A percentile compares a stretch with the other conserved stretches of the same genome.
phyloP scores from a whole-genome alignment of 2,888 invertebrate genomes.

The Sinopyrophorus schimmeli region DNA sequence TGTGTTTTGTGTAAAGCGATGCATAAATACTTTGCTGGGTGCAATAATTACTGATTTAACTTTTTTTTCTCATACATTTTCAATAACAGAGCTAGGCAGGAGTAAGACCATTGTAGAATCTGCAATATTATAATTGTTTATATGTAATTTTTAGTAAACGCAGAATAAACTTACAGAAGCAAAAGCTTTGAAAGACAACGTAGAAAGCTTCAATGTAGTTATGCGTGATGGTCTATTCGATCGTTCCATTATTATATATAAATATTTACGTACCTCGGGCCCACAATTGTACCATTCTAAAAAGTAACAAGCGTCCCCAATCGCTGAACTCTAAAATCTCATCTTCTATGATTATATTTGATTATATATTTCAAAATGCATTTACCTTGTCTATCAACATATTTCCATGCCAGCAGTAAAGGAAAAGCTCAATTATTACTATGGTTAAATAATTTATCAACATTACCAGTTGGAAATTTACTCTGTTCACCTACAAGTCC shows the following conservation, averaged over 20 bases:
- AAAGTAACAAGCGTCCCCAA: conserved; percentile 31
- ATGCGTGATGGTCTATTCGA: conserved; percentile 28
- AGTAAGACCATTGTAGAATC: conserved; percentile 21
- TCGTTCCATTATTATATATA: conserved; percentile 35
- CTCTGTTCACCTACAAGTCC: too few species aligned
- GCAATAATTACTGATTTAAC: too few species aligned
- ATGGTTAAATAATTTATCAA: conserved; percentile 1
- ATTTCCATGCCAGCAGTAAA: conserved; percentile 27
- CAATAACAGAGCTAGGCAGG: conserved; percentile 11
- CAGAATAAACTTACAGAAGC: conserved; percentile 15
- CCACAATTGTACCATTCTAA: conserved; percentile 29
- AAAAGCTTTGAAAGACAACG: conserved; percentile 18
- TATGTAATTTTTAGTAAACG: neutral
- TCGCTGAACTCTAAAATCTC: conserved; percentile 28
- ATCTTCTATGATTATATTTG: too few species aligned
- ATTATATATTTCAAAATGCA: too few species aligned
- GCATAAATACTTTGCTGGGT: too few species aligned
- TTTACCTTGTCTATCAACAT: too few species aligned
- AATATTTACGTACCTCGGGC: conserved; percentile 12
- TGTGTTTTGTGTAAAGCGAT: too few species aligned
- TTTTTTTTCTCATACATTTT: conserved; percentile 10
- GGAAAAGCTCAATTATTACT: neutral
- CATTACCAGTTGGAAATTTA: too few species aligned
- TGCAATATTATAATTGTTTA: too few species aligned
- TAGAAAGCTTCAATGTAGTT: conserved; percentile 18